These are phyloP conservation scores for Daphoenositta chrysoptera DNA, from an alignment of 2,113 vertebrate genomes.

Conservation along the genomic window DNA sequence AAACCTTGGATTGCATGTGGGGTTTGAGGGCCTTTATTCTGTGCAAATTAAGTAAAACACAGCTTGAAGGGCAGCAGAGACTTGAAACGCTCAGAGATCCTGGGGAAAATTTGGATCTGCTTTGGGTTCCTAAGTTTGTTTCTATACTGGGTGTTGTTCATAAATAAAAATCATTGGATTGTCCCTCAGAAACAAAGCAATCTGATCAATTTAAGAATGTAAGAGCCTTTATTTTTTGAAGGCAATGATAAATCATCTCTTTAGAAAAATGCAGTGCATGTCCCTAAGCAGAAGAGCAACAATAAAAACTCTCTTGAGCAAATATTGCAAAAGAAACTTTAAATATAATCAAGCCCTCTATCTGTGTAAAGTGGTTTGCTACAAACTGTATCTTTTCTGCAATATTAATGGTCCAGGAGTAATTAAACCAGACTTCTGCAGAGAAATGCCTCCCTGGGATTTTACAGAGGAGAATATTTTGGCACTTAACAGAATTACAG, in stretches of 20 bases:
- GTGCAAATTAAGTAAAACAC: background rate
- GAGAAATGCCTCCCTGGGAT: background rate
- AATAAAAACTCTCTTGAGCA: slow-evolving; percentile 20
- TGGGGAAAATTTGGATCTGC: background rate
- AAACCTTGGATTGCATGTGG: background rate
- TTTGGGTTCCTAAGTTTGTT: background rate
- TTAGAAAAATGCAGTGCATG: background rate
- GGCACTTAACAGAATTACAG: background rate
- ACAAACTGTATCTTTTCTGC: background rate
- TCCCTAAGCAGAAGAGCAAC: slow-evolving; percentile 11
- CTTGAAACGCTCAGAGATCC: background rate
- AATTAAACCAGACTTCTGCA: background rate
- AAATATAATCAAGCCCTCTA: background rate
- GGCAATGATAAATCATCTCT: background rate
- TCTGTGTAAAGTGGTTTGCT: background rate
- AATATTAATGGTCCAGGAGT: background rate
- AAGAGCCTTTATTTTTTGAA: background rate
- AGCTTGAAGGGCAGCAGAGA: background rate
- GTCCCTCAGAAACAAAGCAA: background rate
- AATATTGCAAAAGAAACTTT: slow-evolving; percentile 18
- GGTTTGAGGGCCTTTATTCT: background rate
- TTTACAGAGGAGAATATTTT: background rate
- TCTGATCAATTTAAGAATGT: background rate
- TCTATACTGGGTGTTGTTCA: background rate
- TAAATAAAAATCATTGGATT: background rate